Evolutionary conservation across 2,797 vertebrate species (phyloP), one percentile per base, ranked within the genome.

Genomic region (Crenuchus spilurus): DNA sequence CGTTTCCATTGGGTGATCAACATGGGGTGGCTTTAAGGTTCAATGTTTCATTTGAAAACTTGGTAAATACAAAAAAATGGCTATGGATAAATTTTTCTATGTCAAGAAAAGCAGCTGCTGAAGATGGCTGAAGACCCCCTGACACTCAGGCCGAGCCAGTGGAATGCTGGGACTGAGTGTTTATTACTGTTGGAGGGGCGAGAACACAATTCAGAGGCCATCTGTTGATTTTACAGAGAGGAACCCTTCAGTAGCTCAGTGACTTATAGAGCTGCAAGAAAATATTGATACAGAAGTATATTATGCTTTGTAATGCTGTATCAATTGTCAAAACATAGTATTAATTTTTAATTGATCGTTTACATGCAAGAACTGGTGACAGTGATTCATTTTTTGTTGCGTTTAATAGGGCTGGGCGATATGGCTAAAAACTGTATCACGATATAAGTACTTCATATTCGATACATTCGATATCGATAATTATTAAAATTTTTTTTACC

Each of bases 221-320:
- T 79, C 69, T 79, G 77, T 71, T 79, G 67, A 71, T 54, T 26
- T 74, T 58, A 41, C 11, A 31, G 39, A 60, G 41, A 10, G 46
- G 16, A 62, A 28, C 30, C n/a, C 26, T 66, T 67, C 58, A 39
- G 62, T 49, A 26, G 30, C 18, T 57, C 16, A 31, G 9, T 30
- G 33, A 30, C n/a, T 76, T 70, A n/a, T n/a, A n/a, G n/a, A n/a
- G n/a, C n/a, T n/a, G n/a, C n/a, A n/a, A n/a, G n/a, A n/a, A n/a
- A n/a, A n/a, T n/a, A n/a, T n/a, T n/a, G n/a, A n/a, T n/a, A n/a
- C n/a, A n/a, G n/a, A n/a, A n/a, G n/a, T n/a, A n/a, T n/a, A n/a
- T n/a, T n/a, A n/a, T n/a, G n/a, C n/a, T n/a, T n/a, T n/a, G n/a
- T n/a, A n/a, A n/a, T n/a, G n/a, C n/a, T n/a, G n/a, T n/a, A n/a